These are phyloP conservation scores for Cephus spinipes DNA, from an alignment of 2,888 invertebrate genomes.

Conservation along the genomic window DNA sequence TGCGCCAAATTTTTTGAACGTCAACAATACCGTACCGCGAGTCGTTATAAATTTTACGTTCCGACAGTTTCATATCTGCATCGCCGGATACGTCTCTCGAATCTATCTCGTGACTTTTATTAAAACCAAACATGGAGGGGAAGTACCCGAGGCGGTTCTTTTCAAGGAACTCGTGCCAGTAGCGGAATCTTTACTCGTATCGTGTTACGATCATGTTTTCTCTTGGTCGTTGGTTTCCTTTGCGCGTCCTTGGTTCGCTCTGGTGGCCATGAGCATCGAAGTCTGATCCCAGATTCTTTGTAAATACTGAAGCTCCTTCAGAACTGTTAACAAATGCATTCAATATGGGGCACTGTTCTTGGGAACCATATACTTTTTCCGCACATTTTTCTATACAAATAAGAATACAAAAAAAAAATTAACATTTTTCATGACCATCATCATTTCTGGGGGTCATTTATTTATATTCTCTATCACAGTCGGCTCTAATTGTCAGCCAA, in stretches of 20 bases:
- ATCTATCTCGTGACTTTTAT: neutral
- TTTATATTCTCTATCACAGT: constrained; percentile 40
- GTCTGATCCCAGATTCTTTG: neutral
- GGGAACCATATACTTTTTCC: neutral
- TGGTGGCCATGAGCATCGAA: constrained; percentile 17
- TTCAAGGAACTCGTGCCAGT: neutral
- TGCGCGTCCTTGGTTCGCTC: constrained; percentile 24
- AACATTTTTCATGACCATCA: neutral
- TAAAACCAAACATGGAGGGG: neutral
- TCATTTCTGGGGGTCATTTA: constrained; percentile 9
- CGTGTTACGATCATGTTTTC: neutral
- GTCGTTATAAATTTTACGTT: neutral
- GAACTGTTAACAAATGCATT: neutral
- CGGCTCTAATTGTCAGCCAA: constrained; percentile 35
- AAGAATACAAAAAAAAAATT: neutral
- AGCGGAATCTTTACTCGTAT: neutral
- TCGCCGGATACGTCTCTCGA: neutral
- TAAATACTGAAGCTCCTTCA: neutral
- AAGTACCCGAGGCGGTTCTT: neutral
- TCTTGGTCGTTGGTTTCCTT: constrained; percentile 3
- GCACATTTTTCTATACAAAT: neutral
- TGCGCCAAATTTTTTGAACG: neutral
- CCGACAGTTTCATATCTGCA: neutral
- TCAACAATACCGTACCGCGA: too few species aligned
- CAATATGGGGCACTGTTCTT: neutral